phyloP scores from a whole-genome alignment of 2,888 invertebrate genomes.

The Bimastos eiseni region DNA sequence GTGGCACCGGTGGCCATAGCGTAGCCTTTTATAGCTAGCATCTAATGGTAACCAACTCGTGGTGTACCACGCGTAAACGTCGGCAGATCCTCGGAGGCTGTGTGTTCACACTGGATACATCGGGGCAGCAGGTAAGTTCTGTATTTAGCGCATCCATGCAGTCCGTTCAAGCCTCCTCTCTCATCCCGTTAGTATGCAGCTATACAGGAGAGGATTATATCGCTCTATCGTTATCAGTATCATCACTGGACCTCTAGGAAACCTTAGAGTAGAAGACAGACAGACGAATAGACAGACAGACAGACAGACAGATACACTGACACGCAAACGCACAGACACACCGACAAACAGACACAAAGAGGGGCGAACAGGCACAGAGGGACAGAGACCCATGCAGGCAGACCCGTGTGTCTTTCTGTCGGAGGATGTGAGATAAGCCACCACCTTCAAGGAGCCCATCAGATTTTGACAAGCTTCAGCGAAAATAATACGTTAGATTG shows the following conservation, averaged over 20 bases:
- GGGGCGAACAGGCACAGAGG: too few relatives aligned
- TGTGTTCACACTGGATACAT: neutral
- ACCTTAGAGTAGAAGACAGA: neutral
- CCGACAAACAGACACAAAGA: too few relatives aligned
- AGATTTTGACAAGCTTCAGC: neutral
- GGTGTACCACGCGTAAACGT: neutral
- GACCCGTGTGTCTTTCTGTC: neutral
- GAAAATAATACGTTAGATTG: neutral
- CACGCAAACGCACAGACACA: too few relatives aligned
- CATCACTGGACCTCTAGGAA: slow-evolving; percentile 1
- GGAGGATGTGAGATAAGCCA: neutral
- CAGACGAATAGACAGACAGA: neutral
- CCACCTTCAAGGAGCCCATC: neutral
- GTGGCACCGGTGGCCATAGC: neutral
- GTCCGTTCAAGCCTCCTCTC: neutral
- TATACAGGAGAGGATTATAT: neutral
- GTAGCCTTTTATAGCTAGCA: slow-evolving; percentile 13
- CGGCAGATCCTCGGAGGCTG: neutral
- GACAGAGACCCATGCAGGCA: neutral
- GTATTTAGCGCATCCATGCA: neutral
- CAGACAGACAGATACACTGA: neutral
- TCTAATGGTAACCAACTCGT: neutral
- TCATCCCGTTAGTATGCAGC: neutral
- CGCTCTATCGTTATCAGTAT: neutral
- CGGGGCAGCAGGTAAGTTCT: neutral